Percentiles rank a stretch among this genome's conserved stretches.
Conservation (phyloP, 2,797 vertebrate genomes). For the Neosilurus hyrtlii region DNA sequence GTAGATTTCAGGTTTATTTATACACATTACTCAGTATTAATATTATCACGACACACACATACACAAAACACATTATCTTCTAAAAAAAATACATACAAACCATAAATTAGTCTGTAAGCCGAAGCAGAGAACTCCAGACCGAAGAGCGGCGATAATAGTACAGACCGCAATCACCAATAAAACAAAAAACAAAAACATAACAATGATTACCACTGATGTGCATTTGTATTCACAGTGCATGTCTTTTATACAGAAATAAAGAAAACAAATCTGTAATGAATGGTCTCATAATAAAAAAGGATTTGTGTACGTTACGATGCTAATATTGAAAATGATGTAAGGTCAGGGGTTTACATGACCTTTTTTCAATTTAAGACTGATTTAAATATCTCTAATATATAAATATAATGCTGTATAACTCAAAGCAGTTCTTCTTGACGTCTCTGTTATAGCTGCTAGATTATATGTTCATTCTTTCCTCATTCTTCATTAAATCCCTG, state of each 20-base stretch:
- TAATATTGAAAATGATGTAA: background rate
- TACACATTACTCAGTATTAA: background rate
- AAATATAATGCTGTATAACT: background rate
- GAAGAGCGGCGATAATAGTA: too few relatives aligned
- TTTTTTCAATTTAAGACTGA: background rate
- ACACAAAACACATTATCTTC: too few relatives aligned
- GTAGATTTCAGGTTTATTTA: constrained; percentile 17
- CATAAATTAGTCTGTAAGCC: too few relatives aligned
- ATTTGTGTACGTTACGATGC: background rate
- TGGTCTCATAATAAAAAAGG: background rate
- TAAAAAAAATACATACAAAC: too few relatives aligned
- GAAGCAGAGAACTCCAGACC: too few relatives aligned
- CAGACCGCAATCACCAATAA: too few relatives aligned
- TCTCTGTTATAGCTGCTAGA: background rate
- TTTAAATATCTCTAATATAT: background rate
- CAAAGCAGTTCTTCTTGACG: background rate
- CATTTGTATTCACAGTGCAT: background rate
- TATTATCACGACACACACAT: background rate
- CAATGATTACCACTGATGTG: background rate
- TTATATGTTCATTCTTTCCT: background rate
- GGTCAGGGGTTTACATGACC: too few relatives aligned
- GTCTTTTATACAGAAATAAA: background rate
- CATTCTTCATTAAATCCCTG: background rate
- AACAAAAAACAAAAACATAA: too few relatives aligned
- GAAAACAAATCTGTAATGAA: background rate